Conservation (phyloP, 2,888 invertebrate species). For the Apomyelois bistriatella region DNA sequence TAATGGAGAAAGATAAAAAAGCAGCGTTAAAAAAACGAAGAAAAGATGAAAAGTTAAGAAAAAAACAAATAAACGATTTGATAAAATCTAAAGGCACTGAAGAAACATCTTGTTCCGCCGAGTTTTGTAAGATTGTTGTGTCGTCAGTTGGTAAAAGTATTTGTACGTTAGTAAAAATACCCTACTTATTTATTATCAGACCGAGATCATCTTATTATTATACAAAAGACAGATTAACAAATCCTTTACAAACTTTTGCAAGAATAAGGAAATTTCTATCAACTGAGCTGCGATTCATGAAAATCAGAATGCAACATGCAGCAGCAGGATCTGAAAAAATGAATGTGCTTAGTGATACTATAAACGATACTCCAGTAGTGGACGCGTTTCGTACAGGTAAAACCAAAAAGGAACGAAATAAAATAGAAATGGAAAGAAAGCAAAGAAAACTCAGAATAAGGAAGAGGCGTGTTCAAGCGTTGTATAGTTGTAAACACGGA, state of each 20-base stretch:
- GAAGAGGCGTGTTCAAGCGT: slow-evolving; percentile 31
- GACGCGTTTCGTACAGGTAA: slow-evolving; percentile 37
- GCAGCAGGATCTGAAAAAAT: slow-evolving; percentile 36
- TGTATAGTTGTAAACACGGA: slow-evolving; percentile 37
- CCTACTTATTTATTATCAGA: slow-evolving; percentile 25
- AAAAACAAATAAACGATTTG: slow-evolving; percentile 21
- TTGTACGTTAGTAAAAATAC: slow-evolving; percentile 17
- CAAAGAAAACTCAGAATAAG: slow-evolving; percentile 30
- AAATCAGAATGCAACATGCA: slow-evolving; percentile 33
- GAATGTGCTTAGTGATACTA: slow-evolving; percentile 35
- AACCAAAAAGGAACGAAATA: slow-evolving; percentile 30
- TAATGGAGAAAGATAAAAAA: slow-evolving; percentile 9
- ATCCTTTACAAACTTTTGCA: slow-evolving; percentile 29
- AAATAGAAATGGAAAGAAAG: slow-evolving; percentile 23
- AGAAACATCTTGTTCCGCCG: slow-evolving; percentile 33
- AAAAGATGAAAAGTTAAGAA: slow-evolving; percentile 22
- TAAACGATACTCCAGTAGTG: slow-evolving; percentile 31
- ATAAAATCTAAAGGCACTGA: slow-evolving; percentile 26
- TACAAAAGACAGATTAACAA: slow-evolving; percentile 22
- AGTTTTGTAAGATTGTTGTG: slow-evolving; percentile 30
- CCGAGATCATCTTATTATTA: slow-evolving; percentile 35
- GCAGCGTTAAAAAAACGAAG: slow-evolving; percentile 7
- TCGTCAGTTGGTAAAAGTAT: slow-evolving; percentile 22
- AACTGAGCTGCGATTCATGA: slow-evolving; percentile 30
- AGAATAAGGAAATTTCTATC: slow-evolving; percentile 26